Base-by-base conservation (phyloP, 2,797 vertebrate genomes). In the Gymnopithys bicolor region DNA sequence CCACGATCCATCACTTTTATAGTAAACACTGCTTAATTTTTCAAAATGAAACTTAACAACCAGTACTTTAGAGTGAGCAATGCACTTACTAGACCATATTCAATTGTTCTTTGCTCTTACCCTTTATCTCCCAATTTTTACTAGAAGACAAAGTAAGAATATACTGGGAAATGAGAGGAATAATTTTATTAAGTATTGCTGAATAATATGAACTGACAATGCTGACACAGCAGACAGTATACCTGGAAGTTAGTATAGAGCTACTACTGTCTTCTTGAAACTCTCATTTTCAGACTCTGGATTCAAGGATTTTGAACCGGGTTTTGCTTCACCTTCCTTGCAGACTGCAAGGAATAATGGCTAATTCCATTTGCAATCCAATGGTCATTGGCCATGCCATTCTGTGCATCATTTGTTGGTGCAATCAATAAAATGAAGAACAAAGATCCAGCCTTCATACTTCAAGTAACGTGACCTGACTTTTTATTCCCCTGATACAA, bases 21-120 rank as follows among this genome's bases (percentile, higher is more conserved):
- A 84, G 55, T 81, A 93, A 94, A 88, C 75, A 73, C 46, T 82
- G 55, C 32, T 84, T 92, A 87, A 89, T 95, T 96, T 95, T 86
- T 88, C 70, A 93, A 93, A 96, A 96, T 66, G n/a, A 87, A 94
- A 91, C 93, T 79, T 87, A 95, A 93, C 43, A 91, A 87, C 69
- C 52, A 5, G 1, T 77, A 93, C 59, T 91, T 96, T 84, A 69
- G 35, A 92, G 60, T 24, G 33, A 94, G 35, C 90, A 95, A 93
- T 81, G 80, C 67, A 64, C 60, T 93, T 59, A 41, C 43, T 89
- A 89, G 21, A 69, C 27, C 48, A 33, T 78, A 64, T 58, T 90
- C 64, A 81, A 84, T 77, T 73, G 62, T 28, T 67, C 58, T 95
- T 86, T 7, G 7, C n/a, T 67, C 55, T 52, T 74, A 19, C n/a